These are phyloP conservation scores for Gephyroberyx darwinii DNA, from an alignment of 2,797 vertebrate genomes.

Conservation along the genomic window DNA sequence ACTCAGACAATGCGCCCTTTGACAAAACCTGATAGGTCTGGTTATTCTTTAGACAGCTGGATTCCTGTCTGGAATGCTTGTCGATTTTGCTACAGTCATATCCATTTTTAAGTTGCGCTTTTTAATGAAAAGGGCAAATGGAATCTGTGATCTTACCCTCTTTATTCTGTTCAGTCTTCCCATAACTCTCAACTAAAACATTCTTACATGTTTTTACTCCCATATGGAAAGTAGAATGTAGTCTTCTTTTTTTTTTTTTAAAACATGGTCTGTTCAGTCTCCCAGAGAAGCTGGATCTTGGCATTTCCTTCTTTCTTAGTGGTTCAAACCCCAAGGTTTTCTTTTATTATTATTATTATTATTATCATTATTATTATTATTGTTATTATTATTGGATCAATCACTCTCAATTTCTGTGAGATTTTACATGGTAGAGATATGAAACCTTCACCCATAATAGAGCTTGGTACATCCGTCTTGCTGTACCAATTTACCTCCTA, in stretches of 20 bases:
- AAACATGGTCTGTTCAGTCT: not conserved
- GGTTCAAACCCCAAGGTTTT: slow-evolving; percentile 3
- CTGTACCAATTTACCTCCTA: too few relatives aligned
- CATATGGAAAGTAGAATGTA: slow-evolving; percentile 28
- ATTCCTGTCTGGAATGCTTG: slow-evolving; percentile 37
- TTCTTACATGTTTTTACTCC: slow-evolving; percentile 42
- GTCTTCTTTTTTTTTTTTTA: not conserved
- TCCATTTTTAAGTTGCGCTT: slow-evolving; percentile 55
- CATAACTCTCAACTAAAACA: slow-evolving; percentile 53
- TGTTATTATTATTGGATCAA: too few relatives aligned
- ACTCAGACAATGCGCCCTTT: slow-evolving; percentile 77
- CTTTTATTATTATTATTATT: not conserved
- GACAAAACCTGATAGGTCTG: slow-evolving; percentile 73
- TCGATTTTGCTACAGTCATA: slow-evolving; percentile 53
- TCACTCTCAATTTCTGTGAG: too few relatives aligned
- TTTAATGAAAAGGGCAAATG: slow-evolving; percentile 58
- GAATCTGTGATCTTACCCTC: slow-evolving; percentile 29
- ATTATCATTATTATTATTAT: too few relatives aligned
- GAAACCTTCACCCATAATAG: too few relatives aligned
- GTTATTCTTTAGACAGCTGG: slow-evolving; percentile 59
- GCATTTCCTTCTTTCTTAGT: not conserved
- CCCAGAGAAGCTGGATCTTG: too few relatives aligned
- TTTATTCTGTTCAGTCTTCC: slow-evolving; percentile 37
- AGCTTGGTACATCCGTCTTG: too few relatives aligned
- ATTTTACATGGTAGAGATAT: too few relatives aligned